phyloP scores from a whole-genome alignment of 2,113 vertebrate genomes.

The Colius striatus region DNA sequence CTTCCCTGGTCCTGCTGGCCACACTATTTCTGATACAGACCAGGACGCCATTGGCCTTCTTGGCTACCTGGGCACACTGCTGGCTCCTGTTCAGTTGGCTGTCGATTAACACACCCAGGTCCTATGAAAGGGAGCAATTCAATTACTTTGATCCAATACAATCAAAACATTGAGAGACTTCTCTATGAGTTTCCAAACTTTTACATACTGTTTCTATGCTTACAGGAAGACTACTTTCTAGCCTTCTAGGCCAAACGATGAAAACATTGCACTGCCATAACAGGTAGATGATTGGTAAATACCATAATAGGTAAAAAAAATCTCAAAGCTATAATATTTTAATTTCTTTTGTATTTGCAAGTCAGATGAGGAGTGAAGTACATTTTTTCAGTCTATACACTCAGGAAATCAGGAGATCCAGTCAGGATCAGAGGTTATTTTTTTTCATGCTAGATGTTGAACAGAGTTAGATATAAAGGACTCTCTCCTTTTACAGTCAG shows the following conservation, averaged over 20 bases:
- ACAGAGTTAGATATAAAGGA: neutral
- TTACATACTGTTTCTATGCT: neutral
- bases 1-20: too few species aligned
- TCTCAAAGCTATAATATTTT: neutral
- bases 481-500: rapidly evolving
- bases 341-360: neutral
- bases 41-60: too few species aligned
- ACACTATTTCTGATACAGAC: too few species aligned
- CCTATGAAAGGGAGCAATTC: neutral
- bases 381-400: neutral
- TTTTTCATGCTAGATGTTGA: neutral
- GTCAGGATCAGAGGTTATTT: neutral
- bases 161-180: neutral
- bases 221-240: neutral
- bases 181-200: neutral
- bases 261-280: neutral
- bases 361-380: neutral
- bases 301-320: neutral
- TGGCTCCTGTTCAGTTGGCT: too few species aligned
- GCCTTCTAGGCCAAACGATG: neutral
- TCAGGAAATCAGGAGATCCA: neutral
- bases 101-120: too few species aligned
- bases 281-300: too few species aligned
- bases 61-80: too few species aligned
- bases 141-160: neutral